phyloP scores from a whole-genome alignment of 2,113 vertebrate genomes.

The Vireo altiloquus region DNA sequence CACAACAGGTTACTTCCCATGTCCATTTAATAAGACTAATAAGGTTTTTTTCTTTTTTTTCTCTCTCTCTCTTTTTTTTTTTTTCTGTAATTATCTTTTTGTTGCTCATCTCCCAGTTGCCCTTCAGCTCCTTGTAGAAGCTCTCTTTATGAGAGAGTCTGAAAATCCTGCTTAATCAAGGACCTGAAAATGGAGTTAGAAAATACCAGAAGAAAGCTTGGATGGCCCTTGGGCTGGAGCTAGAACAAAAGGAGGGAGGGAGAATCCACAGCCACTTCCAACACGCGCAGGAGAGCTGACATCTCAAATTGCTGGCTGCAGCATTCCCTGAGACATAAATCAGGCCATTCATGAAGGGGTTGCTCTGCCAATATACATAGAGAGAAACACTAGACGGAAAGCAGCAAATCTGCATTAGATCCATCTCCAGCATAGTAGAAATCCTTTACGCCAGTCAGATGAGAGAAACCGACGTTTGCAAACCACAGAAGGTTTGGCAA shows the following conservation, averaged over 20 bases:
- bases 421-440: conserved; percentile 26
- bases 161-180: not conserved
- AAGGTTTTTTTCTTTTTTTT: no score
- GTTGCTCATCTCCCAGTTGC: not conserved
- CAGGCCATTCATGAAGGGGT: conserved; percentile 7
- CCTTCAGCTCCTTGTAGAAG: not conserved
- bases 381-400: conserved; percentile 42
- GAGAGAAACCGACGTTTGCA: conserved; percentile 45
- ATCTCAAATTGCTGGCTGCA: conserved; percentile 18
- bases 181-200: not conserved
- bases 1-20: not conserved
- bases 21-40: not conserved
- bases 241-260: not conserved
- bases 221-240: not conserved
- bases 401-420: conserved; percentile 47
- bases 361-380: conserved; percentile 35
- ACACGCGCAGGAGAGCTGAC: not conserved
- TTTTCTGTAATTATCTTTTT: not conserved
- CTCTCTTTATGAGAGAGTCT: not conserved
- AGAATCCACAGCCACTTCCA: not conserved
- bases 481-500: conserved; percentile 55
- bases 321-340: conserved; percentile 8
- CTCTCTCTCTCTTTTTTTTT: not conserved
- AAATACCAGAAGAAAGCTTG: not conserved
- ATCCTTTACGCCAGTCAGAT: conserved; percentile 29